Evolutionary conservation across 2,888 invertebrate genomes (phyloP).

Genomic region (Sarcophaga rosellei): DNA sequence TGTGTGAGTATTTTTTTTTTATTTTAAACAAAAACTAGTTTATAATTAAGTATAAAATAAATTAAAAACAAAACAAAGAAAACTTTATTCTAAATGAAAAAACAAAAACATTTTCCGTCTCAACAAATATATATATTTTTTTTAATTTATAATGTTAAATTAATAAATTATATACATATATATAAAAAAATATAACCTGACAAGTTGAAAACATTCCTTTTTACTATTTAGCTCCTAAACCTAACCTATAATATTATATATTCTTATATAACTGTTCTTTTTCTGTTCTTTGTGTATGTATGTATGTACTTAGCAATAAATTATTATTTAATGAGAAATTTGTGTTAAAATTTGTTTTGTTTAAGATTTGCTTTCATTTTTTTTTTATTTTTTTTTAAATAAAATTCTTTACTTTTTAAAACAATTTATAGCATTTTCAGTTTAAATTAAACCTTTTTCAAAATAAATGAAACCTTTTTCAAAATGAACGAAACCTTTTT

Average conservation of each 20-base stretch:
- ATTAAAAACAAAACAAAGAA: not conserved
- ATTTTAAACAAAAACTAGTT: slow-evolving; percentile 45
- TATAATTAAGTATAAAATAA: slow-evolving; percentile 47
- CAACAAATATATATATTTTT: slow-evolving; percentile 30
- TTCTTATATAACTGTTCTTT: slow-evolving; percentile 17
- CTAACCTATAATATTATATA: slow-evolving; percentile 17
- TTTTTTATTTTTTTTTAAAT: slow-evolving; percentile 41
- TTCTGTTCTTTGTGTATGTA: slow-evolving; percentile 33
- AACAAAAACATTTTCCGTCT: slow-evolving; percentile 54
- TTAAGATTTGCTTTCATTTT: slow-evolving; percentile 21
- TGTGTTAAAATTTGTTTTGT: slow-evolving; percentile 46
- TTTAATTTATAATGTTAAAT: not conserved
- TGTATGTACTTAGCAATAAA: slow-evolving; percentile 24
- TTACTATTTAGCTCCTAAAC: slow-evolving; percentile 32
- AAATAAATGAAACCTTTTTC: too few relatives aligned
- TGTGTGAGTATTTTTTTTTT: slow-evolving; percentile 63
- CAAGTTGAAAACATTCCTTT: slow-evolving; percentile 50
- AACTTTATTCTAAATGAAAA: slow-evolving; percentile 44
- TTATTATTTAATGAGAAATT: not conserved
- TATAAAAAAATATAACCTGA: slow-evolving; percentile 3
- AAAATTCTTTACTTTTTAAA: slow-evolving; percentile 6
- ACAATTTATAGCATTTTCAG: too few relatives aligned
- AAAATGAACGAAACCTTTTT: too few relatives aligned
- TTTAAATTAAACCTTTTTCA: too few relatives aligned
- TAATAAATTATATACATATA: not conserved